Base-by-base conservation (phyloP, 2,797 vertebrate species). In the Catostomus latipinnis region DNA sequence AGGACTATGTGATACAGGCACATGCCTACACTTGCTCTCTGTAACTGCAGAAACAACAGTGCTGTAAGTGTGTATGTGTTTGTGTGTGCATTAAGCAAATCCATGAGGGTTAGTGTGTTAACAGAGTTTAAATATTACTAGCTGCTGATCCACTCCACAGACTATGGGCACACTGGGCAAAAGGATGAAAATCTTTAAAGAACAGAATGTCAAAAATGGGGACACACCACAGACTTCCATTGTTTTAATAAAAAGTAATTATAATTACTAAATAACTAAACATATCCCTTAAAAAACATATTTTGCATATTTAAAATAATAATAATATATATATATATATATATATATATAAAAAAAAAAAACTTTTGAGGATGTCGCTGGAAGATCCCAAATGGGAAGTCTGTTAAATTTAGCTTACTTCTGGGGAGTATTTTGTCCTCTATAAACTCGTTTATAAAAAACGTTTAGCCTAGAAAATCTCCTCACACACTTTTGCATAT, bases 71-170 rank as follows among this genome's bases (percentile, higher is more conserved):
- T 69, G 56, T 54, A 43, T 63, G 50, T 22, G 68, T 53, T 11
- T 46, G 65, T 67, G 60, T 53, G 74, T 67, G 71, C 71, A 45
- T 65, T 45, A 16, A 65, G 11, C 22, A 2, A 46, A 52, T 18
- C 48, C 14, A 16, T 48, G 56, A 49, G 10, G 0, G 6, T 52
- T n/a, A 43, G 60, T 50, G 57, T 73, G 57, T 52, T 65, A 74
- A 74, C 49, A 63, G 16, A 63, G 72, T 9, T 74, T 54, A 45
- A 78, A 70, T 60, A 70, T 78, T 78, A 69, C 48, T 54, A 50
- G 16, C 10, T 11, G 13, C 49, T 60, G 16, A 50, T 10, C 6
- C 4, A 1, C 48, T 65, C 16, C 65, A 60, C 65, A 69, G 46
- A 77, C 68, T 60, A 12, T 52, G 1, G 69, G 45, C 65, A 50